Percentiles rank a stretch among this genome's conserved stretches.
These are phyloP conservation scores for Rhynchonycteris naso DNA, from an alignment of 2,797 vertebrate species.

Conservation along the genomic window DNA sequence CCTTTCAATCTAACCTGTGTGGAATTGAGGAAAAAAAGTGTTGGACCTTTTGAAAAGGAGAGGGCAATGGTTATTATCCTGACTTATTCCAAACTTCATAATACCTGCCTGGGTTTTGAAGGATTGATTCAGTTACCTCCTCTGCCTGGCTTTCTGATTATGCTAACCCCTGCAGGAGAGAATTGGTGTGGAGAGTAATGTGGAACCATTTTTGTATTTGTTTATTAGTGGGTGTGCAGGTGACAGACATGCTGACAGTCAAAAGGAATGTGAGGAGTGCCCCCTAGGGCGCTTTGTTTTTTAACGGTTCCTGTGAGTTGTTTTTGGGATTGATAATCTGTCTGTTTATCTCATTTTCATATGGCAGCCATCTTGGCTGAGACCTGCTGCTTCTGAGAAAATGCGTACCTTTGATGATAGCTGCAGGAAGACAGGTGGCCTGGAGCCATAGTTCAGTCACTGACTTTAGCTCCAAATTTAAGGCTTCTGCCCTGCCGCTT, in stretches of 20 bases:
- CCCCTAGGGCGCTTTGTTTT: slow-evolving; percentile 33
- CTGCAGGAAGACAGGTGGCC: background rate
- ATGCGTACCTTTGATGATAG: background rate
- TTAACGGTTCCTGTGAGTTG: slow-evolving; percentile 43
- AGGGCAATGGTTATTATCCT: slow-evolving; percentile 67
- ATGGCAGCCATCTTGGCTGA: slow-evolving; percentile 43
- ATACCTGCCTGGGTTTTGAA: slow-evolving; percentile 59
- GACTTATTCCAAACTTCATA: slow-evolving; percentile 61
- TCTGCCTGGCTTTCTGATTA: slow-evolving; percentile 66
- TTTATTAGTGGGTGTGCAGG: slow-evolving; percentile 65
- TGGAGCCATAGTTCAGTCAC: background rate
- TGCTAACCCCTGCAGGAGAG: slow-evolving; percentile 9
- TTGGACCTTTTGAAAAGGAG: slow-evolving; percentile 71
- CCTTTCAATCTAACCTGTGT: slow-evolving; percentile 65
- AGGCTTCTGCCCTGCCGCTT: slow-evolving; percentile 37
- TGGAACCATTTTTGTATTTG: slow-evolving; percentile 60
- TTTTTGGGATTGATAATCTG: slow-evolving; percentile 33
- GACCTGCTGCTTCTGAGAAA: slow-evolving; percentile 7
- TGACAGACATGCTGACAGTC: slow-evolving; percentile 58
- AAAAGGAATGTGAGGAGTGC: slow-evolving; percentile 56
- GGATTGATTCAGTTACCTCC: slow-evolving; percentile 59
- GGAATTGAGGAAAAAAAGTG: slow-evolving; percentile 49
- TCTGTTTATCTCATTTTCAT: slow-evolving; percentile 31
- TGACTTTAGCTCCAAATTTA: slow-evolving; percentile 17
- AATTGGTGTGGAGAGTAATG: slow-evolving; percentile 13